Evolutionary conservation across 2,113 vertebrate genomes (phyloP), one percentile per base, ranked within the genome.

Genomic region (Tautogolabrus adspersus): DNA sequence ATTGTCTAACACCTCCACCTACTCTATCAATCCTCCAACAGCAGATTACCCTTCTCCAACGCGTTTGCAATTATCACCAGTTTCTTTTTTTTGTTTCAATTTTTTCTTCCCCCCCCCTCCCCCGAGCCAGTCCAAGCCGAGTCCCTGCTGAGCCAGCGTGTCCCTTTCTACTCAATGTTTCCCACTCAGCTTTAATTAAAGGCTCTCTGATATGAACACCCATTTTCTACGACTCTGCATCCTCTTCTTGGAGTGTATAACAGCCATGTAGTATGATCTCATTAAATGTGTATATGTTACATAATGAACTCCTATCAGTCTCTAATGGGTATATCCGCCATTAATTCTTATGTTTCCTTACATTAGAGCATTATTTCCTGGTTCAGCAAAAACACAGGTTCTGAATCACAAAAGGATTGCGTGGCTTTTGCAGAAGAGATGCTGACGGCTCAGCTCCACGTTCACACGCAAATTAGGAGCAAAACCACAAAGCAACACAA

Each of bases 141-240:
- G 12, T 79, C 89, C 77, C 84, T 3, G 37, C 64, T 75, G 84
- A 80, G 57, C 49, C 19, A 66, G 38, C 77, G 75, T 4, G 26
- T 66, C 70, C 30, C 64, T 15, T 26, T 75, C 74, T 72, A 73
- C 60, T 34, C 73, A 21, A 64, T 64, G 63, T 70, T 77, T 68
- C 47, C 30, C 73, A 66, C 72, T 82, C 74, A 0, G 67, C 58
- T 86, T 80, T 90, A 93, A 93, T 93, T 93, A 90, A 82, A 75
- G 73, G 19, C 56, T 66, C 73, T 82, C 83, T 80, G 66, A 82
- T 76, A 76, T 13, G 52, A 77, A 81, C 72, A 67, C 78, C 77
- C 74, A 10, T 73, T 80, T 84, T 71, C 70, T 79, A 63, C 22
- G n/a, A 68, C 63, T 74, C 23, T 44, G 55, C 69, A 46, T 83